A percentile compares a stretch with the other conserved stretches of the same genome.
phyloP scores from a whole-genome alignment of 2,888 invertebrate genomes.

The Lasius platythorax region DNA sequence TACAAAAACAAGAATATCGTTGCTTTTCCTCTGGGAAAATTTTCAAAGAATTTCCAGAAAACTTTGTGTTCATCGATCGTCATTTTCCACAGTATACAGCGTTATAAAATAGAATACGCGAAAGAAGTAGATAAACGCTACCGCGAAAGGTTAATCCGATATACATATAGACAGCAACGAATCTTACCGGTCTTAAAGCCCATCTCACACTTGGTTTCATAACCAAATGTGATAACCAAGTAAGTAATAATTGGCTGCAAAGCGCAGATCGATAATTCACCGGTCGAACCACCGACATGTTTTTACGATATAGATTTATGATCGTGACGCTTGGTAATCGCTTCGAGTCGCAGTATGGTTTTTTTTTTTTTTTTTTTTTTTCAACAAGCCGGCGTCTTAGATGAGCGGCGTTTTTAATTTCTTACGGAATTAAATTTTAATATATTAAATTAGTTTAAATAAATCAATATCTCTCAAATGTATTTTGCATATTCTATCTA shows the following conservation, averaged over 20 bases:
- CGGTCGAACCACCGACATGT: not conserved
- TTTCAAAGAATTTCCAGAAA: not conserved
- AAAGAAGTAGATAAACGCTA: not conserved
- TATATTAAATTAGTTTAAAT: too few relatives aligned
- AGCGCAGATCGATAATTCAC: not conserved
- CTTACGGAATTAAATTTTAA: too few relatives aligned
- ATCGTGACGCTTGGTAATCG: too few relatives aligned
- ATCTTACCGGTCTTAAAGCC: slow-evolving; percentile 16
- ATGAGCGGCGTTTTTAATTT: too few relatives aligned
- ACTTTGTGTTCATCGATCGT: not conserved
- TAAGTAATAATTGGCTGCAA: not conserved
- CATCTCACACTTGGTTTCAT: not conserved
- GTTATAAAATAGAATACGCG: not conserved
- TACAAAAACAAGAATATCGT: not conserved
- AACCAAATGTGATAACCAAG: too few relatives aligned
- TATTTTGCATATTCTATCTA: too few relatives aligned
- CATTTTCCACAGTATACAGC: not conserved
- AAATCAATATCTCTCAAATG: too few relatives aligned
- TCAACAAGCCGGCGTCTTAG: too few relatives aligned
- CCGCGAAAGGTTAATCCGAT: slow-evolving; percentile 19
- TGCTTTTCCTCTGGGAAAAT: not conserved
- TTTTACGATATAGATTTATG: too few relatives aligned
- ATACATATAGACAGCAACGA: slow-evolving; percentile 7
- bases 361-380: too few relatives aligned
- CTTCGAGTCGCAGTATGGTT: too few relatives aligned